Evolutionary conservation across 2,888 invertebrate genomes (phyloP).

Genomic region (Tenthredo distinguenda): DNA sequence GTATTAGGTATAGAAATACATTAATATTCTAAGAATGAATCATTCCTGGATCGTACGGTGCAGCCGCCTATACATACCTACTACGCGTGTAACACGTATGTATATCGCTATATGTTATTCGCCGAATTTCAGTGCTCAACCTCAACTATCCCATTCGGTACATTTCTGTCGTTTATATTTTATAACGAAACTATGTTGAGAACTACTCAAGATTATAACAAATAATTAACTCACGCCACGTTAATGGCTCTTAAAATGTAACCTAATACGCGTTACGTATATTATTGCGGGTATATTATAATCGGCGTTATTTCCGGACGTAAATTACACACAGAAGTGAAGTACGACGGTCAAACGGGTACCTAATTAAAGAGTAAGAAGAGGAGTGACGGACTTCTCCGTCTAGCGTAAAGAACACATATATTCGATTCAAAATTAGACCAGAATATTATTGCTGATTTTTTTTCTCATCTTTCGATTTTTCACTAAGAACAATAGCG

Average conservation of each 20-base stretch:
- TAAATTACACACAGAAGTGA: not conserved
- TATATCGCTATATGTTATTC: not conserved
- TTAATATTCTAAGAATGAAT: conserved; percentile 18
- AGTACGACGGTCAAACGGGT: not conserved
- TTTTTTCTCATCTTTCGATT: not conserved
- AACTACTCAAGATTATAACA: not conserved
- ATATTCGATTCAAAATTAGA: not conserved
- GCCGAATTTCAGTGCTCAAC: not conserved
- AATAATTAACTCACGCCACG: not conserved
- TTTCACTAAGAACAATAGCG: not conserved
- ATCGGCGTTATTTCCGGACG: not conserved
- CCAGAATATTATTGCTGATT: not conserved
- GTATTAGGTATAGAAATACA: not conserved
- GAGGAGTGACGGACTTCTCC: not conserved
- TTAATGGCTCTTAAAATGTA: not conserved
- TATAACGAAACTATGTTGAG: not conserved
- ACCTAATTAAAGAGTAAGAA: not conserved
- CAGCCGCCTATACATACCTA: conserved; percentile 1
- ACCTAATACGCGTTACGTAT: not conserved
- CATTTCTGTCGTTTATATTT: not conserved
- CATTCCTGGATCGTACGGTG: not conserved
- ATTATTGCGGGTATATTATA: not conserved
- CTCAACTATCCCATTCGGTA: not conserved
- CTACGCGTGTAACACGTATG: not conserved
- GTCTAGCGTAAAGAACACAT: not conserved